These are phyloP conservation scores for Telenomus remus DNA, from an alignment of 1,140 invertebrate species.

Conservation along the genomic window DNA sequence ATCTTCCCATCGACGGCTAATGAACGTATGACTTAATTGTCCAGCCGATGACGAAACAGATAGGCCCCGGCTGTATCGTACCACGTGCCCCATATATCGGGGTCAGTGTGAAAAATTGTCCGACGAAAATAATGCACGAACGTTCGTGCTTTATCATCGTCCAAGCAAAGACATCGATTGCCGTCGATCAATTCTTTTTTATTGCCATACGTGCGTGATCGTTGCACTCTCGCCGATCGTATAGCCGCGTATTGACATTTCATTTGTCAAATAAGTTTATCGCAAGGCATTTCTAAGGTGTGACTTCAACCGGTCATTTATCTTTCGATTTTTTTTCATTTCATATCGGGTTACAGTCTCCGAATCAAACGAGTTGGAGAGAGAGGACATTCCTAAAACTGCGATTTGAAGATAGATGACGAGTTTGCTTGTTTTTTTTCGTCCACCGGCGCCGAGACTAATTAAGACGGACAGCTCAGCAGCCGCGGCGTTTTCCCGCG, in stretches of 20 bases:
- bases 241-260: slow-evolving; percentile 21
- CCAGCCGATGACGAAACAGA: no score
- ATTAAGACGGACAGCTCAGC: slow-evolving; percentile 32
- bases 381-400: no score
- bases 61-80: neutral
- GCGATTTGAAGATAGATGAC: neutral
- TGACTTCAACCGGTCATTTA: slow-evolving; percentile 13
- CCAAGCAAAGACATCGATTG: no score
- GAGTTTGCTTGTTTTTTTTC: slow-evolving; percentile 18
- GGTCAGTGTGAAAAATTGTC: no score
- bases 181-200: slow-evolving; percentile 9
- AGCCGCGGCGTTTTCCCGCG: slow-evolving; percentile 22
- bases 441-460: slow-evolving; percentile 11
- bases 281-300: slow-evolving; percentile 16
- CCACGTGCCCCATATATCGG: neutral
- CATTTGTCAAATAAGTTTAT: slow-evolving; percentile 31
- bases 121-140: no score
- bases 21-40: slow-evolving; percentile 47
- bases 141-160: no score
- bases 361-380: no score
- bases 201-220: slow-evolving; percentile 15
- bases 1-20: slow-evolving; percentile 32
- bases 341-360: no score
- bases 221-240: slow-evolving; percentile 16
- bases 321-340: neutral